Evolutionary conservation across 1,140 invertebrate genomes (phyloP), one percentile per base, ranked within the genome.

Genomic region (Tribolium castaneum): DNA sequence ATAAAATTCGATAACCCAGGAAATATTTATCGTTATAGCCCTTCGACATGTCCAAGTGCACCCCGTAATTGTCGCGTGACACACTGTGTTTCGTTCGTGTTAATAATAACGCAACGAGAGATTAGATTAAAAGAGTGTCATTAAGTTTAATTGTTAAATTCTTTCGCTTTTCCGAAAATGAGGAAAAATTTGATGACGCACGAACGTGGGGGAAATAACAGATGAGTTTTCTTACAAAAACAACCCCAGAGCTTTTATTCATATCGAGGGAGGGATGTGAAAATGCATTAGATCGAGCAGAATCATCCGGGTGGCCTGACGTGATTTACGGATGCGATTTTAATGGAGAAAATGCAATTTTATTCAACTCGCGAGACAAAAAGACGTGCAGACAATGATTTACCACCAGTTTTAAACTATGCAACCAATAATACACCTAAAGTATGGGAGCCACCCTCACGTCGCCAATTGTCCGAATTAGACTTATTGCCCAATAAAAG

Each of bases 131-230:
- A 59, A 35, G 25, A 52, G 52, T 35, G 25, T 52, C 49, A 59
- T 75, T 75, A 56, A 59, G 39, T 35, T 66, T 66, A 66, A 66
- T 66, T 66, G 59, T 66, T 39, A 34, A 35, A 34, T 66, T 22
- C 59, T 66, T 66, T n/a, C 30, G 22, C 16, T 16, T 59, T 54
- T 59, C 54, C 19, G 10, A n/a, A 59, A 59, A 59, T 22, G 19
- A 22, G 10, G 19, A 3, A 25, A 59, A n/a, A 25, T 16, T 25
- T 16, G 54, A 59, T 59, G 54, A 59, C 54, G 54, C 54, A 59
- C 19, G 54, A 22, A 59, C 16, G 51, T 16, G 54, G 54, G 54
- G 54, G 54, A 59, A n/a, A n/a, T 59, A 59, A 59, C 54, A 25
- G 54, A 59, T 59, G 54, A 59, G 19, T 59, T 59, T 25, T 22